Base-by-base conservation (phyloP, 2,113 vertebrate species). In the Ochotona curzoniae region DNA sequence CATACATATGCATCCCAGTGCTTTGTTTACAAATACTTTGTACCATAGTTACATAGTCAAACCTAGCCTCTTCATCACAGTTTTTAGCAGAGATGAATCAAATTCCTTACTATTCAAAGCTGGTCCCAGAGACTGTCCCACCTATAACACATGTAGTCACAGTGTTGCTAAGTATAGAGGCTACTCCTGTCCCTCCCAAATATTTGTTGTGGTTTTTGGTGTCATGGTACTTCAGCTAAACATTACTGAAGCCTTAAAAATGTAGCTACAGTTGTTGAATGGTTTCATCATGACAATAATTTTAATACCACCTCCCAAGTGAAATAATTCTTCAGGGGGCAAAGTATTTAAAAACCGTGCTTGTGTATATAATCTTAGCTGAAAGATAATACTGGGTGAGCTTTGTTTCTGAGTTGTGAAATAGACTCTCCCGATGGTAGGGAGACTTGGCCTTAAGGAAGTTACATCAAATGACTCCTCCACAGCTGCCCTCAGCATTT, bases 151-250 rank as follows among this genome's bases (percentile, higher is more conserved):
- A 74, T 25, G 66, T 47, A 82, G 87, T 30, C 44, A 79, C 60
- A 61, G 81, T 79, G 90, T 89, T 95, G 44, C 95, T 94, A 93
- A 95, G 57, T 85, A 79, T 87, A 95, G 85, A 87, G 38, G 73
- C 35, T 63, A 74, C 57, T 95, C 63, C 78, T 84, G 63, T 91
- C n/a, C 63, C 28, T 87, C 44, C 30, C 84, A 95, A 94, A 30
- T 63, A 88, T 95, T 88, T 95, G 84, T 83, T 97, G 35, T 95
- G 91, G 94, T 96, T 96, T 95, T 73, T 92, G 91, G 89, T 97
- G 81, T 92, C 96, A 95, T 96, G 94, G 89, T 79, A 91, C 47
- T 87, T 82, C 28, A 64, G 73, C 76, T 74, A 67, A 95, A 69
- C 73, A 64, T 80, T 49, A 21, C 73, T 93, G 57, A 94, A 74